Evolutionary conservation across 2,888 invertebrate genomes (phyloP), one percentile per base, ranked within the genome.

Genomic region (Patella depressa): DNA sequence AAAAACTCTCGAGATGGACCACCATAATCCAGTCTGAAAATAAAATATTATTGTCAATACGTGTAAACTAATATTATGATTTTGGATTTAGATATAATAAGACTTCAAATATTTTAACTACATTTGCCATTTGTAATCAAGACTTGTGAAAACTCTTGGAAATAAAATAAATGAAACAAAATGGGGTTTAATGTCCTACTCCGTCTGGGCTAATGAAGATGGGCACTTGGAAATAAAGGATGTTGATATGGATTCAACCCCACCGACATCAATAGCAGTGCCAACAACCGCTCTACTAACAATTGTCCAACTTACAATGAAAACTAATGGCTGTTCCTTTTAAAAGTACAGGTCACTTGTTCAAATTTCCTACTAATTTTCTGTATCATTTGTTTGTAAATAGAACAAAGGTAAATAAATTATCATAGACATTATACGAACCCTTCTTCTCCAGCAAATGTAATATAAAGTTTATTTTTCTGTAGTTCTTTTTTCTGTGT

Each of bases 1-100:
- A 99, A 99, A 93, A 99, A 98, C 93, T 99, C 99, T 53, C 98
- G 93, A 15, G 98, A 98, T 2, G 98, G 98, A 0, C 99, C 99
- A 71, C 99, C 98, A 92, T 99, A 99, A 93, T 99, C 99, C 79
- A 99, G 93, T 54, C 93, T 93, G 85, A 54, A 88, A 80, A 54
- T 69, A 19, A 54, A 75, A 75, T 71, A 74, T 45, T 9, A 45
- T 45, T 45, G 7, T 45, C 45, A 45, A 45, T 5, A 17, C n/a
- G 70, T 70, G 70, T 70, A 2, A 70, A 17, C 9, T 70, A 70
- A 70, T 7, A 3, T 19, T 29, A 70, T 15, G 24, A 29, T 24
- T 70, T 70, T 19, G 0, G 19, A 19, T 29, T 29, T n/a, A 24
- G 17, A 19, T n/a, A 0, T 4, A 69, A n/a, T 5, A 15, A 24